Evolutionary conservation across 1,140 invertebrate species (phyloP), one percentile per base, ranked within the genome.

Genomic region (Plutomurus gul): DNA sequence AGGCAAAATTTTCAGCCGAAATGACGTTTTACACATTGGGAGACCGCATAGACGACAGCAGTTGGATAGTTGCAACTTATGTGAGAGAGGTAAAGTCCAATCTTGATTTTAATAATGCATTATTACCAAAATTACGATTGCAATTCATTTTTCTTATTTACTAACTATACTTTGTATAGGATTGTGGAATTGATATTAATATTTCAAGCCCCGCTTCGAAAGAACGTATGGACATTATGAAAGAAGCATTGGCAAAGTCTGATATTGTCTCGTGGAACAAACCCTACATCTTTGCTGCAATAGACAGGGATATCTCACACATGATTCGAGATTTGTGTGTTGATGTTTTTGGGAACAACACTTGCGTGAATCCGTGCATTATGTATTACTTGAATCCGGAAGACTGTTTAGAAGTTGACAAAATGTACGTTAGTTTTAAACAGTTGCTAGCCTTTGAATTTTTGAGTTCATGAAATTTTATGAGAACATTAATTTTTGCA

Each of bases 1-100:
- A 72, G 3, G 16, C 11, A 1, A 72, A 43, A 27, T 72, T 72
- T 40, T 43, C 37, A 4, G 7, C 70, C 37, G 65, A 72, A 33
- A 47, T 78, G 22, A 39, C 33, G 11, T 49, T 78, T 18, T 78
- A 78, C 33, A 49, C 43, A 13, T 36, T 72, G 13, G 70, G 70
- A 20, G 36, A 16, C 16, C 27, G 73, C 5, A 33, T 78, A 6
- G 7, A 46, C 16, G n/a, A 40, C 1, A 1, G 22, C 2, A 39
- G n/a, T 16, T 78, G 70, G 76, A 71, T 78, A 39, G 5, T 72
- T 10, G 37, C 70, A 1, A 72, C 70, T 8, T 72, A 18, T 22
- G 11, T 25, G 3, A 72, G 70, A 39, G 70, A 72, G 70, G 70
- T 72, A 25, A 65, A 11, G 30, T 49, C 8, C 56, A 1, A 18